Base-by-base conservation (phyloP, 2,888 invertebrate species). In the Acholoe squamosa region DNA sequence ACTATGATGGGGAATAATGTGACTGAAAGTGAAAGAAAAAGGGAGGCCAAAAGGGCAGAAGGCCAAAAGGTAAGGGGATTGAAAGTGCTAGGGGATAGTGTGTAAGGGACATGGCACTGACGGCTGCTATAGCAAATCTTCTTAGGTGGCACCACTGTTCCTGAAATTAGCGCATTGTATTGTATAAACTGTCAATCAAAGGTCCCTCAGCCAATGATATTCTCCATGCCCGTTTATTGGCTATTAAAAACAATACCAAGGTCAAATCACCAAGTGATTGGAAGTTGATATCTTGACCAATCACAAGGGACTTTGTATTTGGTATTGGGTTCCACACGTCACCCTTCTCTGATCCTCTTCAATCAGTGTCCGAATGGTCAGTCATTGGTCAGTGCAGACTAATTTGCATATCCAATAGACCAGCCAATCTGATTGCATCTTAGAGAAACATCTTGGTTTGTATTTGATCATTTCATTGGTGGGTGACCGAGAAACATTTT, bases 401-500 rank as follows among this genome's bases (percentile, higher is more conserved):
- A 71, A 71, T 71, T 71, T 71, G 71, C 71, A 71, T 71, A 71
- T 0, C 71, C 14, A 28, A 71, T 28, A 28, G 25, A 28, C 14
- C 71, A 71, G 71, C 71, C 71, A 71, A 71, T 71, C 71, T 28
- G n/a, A 61, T n/a, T 61, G n/a, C 19, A n/a, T 19, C 22, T n/a
- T 61, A 14, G 61, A 61, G n/a, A 25, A 71, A 7, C 0, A 71
- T 28, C 28, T 71, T 28, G 14, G 25, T 14, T 28, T 71, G 71
- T 14, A 25, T 7, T 0, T 3, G 71, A 25, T 14, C 71, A 28
- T 28, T 28, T 28, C 14, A 71, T 71, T 71, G 71, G 71, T 25
- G 28, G 71, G 28, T 71, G 71, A 28, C 14, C 0, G 3, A 25
- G 31, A n/a, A 3, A 28, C n/a, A 25, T 22, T 14, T 61, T 61